These are phyloP conservation scores for Mus spretus DNA, from an alignment of 2,797 vertebrate species.

Conservation along the genomic window DNA sequence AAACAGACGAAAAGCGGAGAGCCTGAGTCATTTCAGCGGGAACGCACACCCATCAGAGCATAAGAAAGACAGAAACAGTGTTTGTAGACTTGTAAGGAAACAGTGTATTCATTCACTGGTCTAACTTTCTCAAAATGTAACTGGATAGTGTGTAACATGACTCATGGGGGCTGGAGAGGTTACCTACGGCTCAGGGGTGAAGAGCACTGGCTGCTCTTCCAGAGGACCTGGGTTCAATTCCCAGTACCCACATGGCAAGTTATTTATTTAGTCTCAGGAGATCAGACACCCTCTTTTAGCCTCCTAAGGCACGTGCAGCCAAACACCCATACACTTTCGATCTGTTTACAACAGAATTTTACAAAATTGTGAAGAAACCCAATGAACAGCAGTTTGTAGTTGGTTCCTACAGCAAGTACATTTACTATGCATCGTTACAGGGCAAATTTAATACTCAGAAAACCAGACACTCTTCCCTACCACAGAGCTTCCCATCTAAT, in stretches of 20 bases:
- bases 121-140: constrained; percentile 41
- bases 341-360: neutral
- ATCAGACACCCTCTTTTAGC: neutral
- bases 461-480: neutral
- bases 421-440: neutral
- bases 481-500: neutral
- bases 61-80: constrained; percentile 27
- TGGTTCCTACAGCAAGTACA: neutral
- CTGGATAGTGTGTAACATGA: neutral
- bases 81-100: neutral
- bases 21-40: constrained; percentile 40
- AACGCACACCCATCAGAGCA: neutral
- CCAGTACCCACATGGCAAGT: neutral
- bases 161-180: neutral
- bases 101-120: constrained; percentile 22
- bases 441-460: neutral
- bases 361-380: neutral
- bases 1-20: neutral
- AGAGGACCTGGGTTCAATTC: neutral
- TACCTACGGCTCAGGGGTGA: neutral
- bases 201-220: neutral
- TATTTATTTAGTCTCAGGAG: neutral
- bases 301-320: neutral
- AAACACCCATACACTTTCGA: neutral
- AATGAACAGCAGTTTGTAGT: neutral